phyloP scores from a whole-genome alignment of 2,797 vertebrate genomes.

The Nannoperca australis region DNA sequence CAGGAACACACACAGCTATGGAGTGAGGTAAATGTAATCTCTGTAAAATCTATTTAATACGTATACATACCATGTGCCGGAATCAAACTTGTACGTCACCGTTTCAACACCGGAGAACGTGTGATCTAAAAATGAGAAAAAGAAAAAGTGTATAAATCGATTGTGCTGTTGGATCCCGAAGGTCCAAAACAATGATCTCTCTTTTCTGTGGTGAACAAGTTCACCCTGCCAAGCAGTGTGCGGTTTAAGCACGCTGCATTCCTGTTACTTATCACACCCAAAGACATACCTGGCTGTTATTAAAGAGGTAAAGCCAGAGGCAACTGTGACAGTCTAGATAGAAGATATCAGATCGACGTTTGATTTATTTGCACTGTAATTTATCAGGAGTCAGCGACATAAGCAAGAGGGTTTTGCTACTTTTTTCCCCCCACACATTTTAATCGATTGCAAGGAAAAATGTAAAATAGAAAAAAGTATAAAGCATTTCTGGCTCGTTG shows the following conservation, averaged over 20 bases:
- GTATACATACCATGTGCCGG: conserved; percentile 95
- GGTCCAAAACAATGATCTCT: not conserved
- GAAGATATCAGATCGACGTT: conserved; percentile 9
- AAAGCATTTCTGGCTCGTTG: not conserved
- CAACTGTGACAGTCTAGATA: conserved; percentile 4
- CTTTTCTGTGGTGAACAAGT: conserved; percentile 29
- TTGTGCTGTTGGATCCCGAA: not conserved
- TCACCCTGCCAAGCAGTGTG: conserved; percentile 12
- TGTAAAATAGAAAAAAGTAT: not conserved
- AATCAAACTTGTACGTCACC: conserved; percentile 96
- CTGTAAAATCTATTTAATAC: conserved; percentile 57
- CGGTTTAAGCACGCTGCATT: conserved; percentile 38
- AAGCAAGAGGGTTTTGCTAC: not conserved
- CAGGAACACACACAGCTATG: conserved; percentile 14
- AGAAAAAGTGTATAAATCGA: not conserved
- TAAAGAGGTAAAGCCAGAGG: conserved; percentile 32
- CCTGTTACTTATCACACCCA: conserved; percentile 49
- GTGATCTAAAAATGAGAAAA: conserved; percentile 83
- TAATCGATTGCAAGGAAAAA: not conserved
- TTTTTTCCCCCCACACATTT: not conserved
- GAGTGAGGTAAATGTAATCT: conserved; percentile 4
- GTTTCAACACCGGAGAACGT: conserved; percentile 89
- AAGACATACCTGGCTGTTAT: conserved; percentile 35
- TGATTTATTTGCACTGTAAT: conserved; percentile 35
- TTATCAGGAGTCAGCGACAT: conserved; percentile 9